Evolutionary conservation across 1,140 invertebrate species (phyloP).

Genomic region (Cyrtorhinus lividipennis): DNA sequence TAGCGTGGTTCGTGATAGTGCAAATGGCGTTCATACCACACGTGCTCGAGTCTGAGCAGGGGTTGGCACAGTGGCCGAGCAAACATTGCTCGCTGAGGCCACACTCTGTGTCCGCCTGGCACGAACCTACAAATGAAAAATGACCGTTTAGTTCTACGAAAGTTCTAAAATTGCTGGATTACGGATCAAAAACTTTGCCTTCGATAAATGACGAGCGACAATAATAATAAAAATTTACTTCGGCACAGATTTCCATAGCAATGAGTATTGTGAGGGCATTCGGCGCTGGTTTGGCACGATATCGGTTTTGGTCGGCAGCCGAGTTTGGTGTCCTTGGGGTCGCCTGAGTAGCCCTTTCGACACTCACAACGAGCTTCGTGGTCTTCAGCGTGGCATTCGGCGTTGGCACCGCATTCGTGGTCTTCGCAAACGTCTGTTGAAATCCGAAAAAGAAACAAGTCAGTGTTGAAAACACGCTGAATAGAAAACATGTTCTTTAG

Average conservation of each 20-base stretch:
- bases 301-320: conserved; percentile 64
- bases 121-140: conserved; percentile 42
- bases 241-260: conserved; percentile 33
- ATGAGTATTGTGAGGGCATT: conserved; percentile 63
- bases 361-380: conserved; percentile 64
- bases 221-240: conserved; percentile 19
- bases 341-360: conserved; percentile 56
- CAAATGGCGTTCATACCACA: conserved; percentile 86
- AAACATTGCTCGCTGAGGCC: conserved; percentile 59
- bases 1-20: conserved; percentile 53
- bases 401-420: conserved; percentile 58
- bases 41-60: conserved; percentile 56
- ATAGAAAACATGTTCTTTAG: too few species aligned
- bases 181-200: too few species aligned
- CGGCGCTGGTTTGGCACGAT: conserved; percentile 47
- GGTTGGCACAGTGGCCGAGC: conserved; percentile 67
- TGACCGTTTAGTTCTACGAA: too few species aligned
- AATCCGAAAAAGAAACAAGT: conserved; percentile 15
- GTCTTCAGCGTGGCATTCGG: conserved; percentile 58
- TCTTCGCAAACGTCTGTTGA: conserved; percentile 56
- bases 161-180: too few species aligned
- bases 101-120: conserved; percentile 67
- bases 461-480: too few species aligned
- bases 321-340: conserved; percentile 46
- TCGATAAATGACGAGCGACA: too few species aligned